These are phyloP conservation scores for Tuta absoluta DNA, from an alignment of 2,888 invertebrate species.

Conservation along the genomic window DNA sequence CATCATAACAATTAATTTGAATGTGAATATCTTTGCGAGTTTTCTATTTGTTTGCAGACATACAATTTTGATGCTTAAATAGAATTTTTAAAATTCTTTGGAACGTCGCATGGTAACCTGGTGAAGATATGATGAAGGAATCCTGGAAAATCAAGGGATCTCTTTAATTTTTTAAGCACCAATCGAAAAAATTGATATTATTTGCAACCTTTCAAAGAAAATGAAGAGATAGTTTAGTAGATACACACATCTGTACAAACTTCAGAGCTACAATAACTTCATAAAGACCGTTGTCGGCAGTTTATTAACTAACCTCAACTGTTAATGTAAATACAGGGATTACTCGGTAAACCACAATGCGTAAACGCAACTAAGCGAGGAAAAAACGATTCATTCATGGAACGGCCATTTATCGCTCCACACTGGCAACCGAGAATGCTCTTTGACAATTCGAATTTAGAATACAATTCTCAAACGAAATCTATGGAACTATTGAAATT, in stretches of 20 bases:
- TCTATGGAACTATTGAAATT: slow-evolving; percentile 10
- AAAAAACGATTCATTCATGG: slow-evolving; percentile 40
- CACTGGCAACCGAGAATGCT: slow-evolving; percentile 8
- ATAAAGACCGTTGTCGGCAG: slow-evolving; percentile 40
- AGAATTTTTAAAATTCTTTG: no score
- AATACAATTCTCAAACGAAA: slow-evolving; percentile 6
- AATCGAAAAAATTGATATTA: not conserved
- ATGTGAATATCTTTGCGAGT: no score
- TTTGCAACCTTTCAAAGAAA: not conserved
- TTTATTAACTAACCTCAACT: slow-evolving; percentile 53
- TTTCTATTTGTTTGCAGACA: no score
- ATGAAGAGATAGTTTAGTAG: not conserved
- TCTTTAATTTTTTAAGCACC: no score
- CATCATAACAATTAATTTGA: no score
- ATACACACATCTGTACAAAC: slow-evolving; percentile 15
- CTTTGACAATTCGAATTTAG: slow-evolving; percentile 20
- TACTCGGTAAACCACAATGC: slow-evolving; percentile 50
- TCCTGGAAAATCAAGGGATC: no score
- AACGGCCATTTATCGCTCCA: slow-evolving; percentile 19
- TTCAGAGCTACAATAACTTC: slow-evolving; percentile 17
- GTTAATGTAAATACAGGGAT: slow-evolving; percentile 52
- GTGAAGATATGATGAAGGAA: no score
- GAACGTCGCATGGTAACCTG: no score
- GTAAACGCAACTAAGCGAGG: slow-evolving; percentile 41
- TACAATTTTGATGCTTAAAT: no score